Evolutionary conservation across 2,113 vertebrate species (phyloP), one percentile per base, ranked within the genome.

Genomic region (Scalopus aquaticus): DNA sequence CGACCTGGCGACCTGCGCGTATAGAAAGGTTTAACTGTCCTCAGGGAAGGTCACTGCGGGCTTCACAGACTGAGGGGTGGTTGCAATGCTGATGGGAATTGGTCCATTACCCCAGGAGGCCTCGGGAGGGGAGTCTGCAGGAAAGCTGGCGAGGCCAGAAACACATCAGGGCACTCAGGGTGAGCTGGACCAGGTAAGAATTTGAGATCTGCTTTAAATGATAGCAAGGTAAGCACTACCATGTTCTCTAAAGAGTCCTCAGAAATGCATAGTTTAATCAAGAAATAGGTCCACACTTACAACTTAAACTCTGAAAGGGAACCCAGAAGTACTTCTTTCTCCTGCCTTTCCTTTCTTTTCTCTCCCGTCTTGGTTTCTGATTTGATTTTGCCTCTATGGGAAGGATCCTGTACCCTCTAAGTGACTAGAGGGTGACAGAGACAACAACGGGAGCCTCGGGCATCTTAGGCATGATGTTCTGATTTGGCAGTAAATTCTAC

Each of bases 191-290:
- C 12, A 85, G 46, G 28, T 4, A 80, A 76, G 9, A 56, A 39
- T 56, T 86, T 64, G 44, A 90, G 79, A 42, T 58, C 67, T 82
- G 67, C 83, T 90, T 54, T 56, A 62, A 72, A 39, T n/a, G 32
- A 56, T 19, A 69, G 19, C 19, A 67, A 51, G 58, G 16, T 16
- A 80, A 93, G 69, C 17, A 39, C 11, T 56, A 46, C 35, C 12
- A 1, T 77, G 42, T 74, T 91, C 72, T 87, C 56, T 49, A 78
- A 80, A 82, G 11, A 76, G 19, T 13, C 79, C 4, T 84, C 35
- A 70, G n/a, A 74, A 10, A 49, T 58, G n/a, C n/a, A 20, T 37
- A 6, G 28, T 17, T 22, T 44, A 64, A 39, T 32, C 4, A 72
- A n/a, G 44, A 37, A 81, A 58, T n/a, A 90, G n/a, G 30, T 70